phyloP scores from a whole-genome alignment of 2,113 vertebrate species.

The Cacatua alba region DNA sequence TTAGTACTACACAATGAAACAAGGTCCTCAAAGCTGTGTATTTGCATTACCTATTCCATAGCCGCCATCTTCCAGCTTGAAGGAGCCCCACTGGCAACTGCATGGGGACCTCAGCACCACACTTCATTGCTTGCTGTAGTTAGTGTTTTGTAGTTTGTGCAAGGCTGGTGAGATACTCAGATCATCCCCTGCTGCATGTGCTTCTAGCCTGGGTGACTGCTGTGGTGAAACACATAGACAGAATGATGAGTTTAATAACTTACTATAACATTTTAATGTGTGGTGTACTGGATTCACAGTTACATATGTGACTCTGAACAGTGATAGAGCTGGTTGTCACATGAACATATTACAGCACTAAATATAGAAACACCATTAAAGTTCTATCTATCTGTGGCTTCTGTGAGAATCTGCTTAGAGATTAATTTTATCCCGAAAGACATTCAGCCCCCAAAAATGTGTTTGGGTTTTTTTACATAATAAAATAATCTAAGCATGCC shows the following conservation, averaged over 20 bases:
- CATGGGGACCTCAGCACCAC: fast-evolving
- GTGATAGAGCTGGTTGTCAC: not conserved
- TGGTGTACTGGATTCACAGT: not conserved
- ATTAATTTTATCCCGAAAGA: not conserved
- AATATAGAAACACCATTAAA: not conserved
- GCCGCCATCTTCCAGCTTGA: not conserved
- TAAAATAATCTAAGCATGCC: not conserved
- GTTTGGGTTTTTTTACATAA: not conserved
- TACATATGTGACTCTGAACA: not conserved
- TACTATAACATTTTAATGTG: not conserved
- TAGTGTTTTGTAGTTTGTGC: fast-evolving
- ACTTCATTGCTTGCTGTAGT: not conserved
- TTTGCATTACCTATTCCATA: not conserved
- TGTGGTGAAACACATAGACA: not conserved
- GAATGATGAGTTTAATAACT: not conserved
- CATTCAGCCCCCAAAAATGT: not conserved
- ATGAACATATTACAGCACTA: fast-evolving
- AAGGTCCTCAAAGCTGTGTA: not conserved
- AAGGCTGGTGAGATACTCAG: not conserved
- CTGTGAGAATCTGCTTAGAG: not conserved
- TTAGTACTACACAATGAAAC: not conserved
- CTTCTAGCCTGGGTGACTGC: not conserved
- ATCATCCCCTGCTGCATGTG: fast-evolving
- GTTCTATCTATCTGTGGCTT: not conserved
- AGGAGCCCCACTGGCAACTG: not conserved